Conservation (phyloP, 2,888 invertebrate species). For the Noctua janthina region DNA sequence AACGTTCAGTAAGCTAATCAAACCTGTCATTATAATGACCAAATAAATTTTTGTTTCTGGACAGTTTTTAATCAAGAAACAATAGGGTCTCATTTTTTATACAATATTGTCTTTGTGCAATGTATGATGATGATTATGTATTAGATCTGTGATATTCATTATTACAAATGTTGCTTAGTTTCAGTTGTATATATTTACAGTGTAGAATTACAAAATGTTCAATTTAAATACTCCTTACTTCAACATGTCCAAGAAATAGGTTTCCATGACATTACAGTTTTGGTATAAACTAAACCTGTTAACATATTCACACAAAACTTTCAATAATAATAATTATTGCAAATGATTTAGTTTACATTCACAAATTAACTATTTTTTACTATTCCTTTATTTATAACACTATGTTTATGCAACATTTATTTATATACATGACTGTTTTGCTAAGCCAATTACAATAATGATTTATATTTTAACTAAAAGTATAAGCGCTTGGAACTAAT, state of each 20-base stretch:
- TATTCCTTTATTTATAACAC: conserved; percentile 26
- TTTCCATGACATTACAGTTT: conserved; percentile 38
- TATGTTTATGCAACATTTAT: conserved; percentile 52
- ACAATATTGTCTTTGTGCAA: conserved; percentile 51
- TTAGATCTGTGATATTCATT: conserved; percentile 10
- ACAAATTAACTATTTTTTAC: conserved; percentile 15
- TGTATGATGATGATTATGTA: conserved; percentile 16
- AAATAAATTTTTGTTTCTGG: background rate
- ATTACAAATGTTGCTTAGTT: conserved; percentile 13
- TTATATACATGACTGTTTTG: conserved; percentile 61
- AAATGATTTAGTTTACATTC: conserved; percentile 40
- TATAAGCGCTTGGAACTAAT: conserved; percentile 63
- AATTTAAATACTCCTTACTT: conserved; percentile 10
- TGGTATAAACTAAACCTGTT: conserved; percentile 26
- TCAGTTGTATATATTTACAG: conserved; percentile 37
- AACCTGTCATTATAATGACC: background rate
- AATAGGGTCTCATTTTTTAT: conserved; percentile 35
- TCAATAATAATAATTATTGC: conserved; percentile 21
- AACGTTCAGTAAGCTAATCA: background rate
- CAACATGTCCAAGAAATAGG: conserved; percentile 16
- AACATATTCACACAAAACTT: conserved; percentile 39
- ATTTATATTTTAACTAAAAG: conserved; percentile 58
- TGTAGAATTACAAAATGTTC: conserved; percentile 3
- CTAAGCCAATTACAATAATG: conserved; percentile 59
- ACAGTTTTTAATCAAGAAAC: conserved; percentile 30